Evolutionary conservation across 92 coral and sea anemone genomes (phyloP).

Genomic region (Palythoa grandiflora): DNA sequence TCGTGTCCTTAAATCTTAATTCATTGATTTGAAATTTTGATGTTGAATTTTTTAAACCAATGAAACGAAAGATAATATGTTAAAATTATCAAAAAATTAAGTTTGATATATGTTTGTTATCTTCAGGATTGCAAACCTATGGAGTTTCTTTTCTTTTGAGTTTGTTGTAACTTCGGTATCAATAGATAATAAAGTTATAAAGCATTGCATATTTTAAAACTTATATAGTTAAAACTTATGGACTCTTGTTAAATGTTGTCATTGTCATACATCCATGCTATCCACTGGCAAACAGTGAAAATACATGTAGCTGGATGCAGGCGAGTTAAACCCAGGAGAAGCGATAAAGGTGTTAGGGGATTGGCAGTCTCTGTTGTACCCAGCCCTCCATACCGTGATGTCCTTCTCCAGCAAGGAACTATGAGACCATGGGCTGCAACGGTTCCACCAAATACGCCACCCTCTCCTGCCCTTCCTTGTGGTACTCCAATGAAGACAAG

Average conservation of each 20-base stretch:
- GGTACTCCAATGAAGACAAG: conserved; percentile 87
- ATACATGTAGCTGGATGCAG: conserved; percentile 63
- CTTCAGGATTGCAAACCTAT: too few species aligned
- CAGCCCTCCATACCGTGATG: conserved; percentile 76
- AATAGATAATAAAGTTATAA: not conserved
- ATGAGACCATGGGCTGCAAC: conserved; percentile 44
- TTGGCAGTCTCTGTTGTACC: conserved; percentile 62
- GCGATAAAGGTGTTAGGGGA: conserved; percentile 83
- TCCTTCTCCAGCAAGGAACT: conserved; percentile 51
- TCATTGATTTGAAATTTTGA: too few species aligned
- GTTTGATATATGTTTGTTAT: too few species aligned
- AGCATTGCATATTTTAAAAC: not conserved
- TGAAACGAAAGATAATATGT: too few species aligned
- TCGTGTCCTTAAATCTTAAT: too few species aligned
- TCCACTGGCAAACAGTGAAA: conserved; percentile 76
- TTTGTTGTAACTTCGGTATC: too few species aligned
- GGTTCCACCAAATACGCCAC: conserved; percentile 83
- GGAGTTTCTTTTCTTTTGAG: too few species aligned
- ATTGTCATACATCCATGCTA: conserved; percentile 30
- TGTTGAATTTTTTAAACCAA: too few species aligned
- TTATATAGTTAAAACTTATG: too few species aligned
- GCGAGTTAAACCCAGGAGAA: conserved; percentile 71
- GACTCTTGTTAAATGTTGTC: not conserved
- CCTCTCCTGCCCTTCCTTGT: conserved; percentile 62
- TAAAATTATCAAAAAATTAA: too few species aligned